Conservation (phyloP, 2,113 vertebrate genomes). For the Aphelocoma coerulescens region DNA sequence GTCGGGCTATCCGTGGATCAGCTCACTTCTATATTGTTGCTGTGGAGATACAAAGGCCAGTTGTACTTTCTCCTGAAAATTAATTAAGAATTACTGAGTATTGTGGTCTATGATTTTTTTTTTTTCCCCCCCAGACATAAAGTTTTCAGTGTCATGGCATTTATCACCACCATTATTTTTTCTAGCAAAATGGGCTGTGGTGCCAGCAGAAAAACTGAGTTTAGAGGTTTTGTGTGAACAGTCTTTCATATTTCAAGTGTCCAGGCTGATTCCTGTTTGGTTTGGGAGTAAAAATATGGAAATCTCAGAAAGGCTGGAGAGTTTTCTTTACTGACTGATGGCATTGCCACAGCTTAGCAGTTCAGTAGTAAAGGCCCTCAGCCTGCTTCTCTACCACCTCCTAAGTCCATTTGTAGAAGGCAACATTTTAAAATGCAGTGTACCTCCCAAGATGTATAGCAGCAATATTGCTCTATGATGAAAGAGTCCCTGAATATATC, state of each 20-base stretch:
- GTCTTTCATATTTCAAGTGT: not conserved
- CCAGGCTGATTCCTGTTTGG: not conserved
- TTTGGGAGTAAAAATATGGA: not conserved
- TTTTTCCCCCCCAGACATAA: not conserved
- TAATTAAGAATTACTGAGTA: not conserved
- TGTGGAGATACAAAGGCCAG: not conserved
- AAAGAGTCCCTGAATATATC: not conserved
- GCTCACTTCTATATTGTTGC: not conserved
- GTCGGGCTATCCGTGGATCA: accelerated
- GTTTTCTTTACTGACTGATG: not conserved
- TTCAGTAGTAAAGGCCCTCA: not conserved
- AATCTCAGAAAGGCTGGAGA: not conserved
- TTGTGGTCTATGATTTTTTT: not conserved
- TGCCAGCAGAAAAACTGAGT: too few species aligned
- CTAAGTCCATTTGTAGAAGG: not conserved
- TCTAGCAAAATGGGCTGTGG: not conserved
- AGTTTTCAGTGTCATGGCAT: not conserved
- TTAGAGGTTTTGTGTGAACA: not conserved
- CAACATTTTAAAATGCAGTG: not conserved
- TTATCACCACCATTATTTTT: not conserved
- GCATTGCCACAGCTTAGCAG: not conserved
- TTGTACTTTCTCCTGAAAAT: not conserved
- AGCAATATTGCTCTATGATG: not conserved
- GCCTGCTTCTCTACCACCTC: not conserved
- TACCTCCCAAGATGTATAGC: not conserved